Evolutionary conservation across 23 tunicate species (phyloP).

Genomic region (Aplidium turbinatum): DNA sequence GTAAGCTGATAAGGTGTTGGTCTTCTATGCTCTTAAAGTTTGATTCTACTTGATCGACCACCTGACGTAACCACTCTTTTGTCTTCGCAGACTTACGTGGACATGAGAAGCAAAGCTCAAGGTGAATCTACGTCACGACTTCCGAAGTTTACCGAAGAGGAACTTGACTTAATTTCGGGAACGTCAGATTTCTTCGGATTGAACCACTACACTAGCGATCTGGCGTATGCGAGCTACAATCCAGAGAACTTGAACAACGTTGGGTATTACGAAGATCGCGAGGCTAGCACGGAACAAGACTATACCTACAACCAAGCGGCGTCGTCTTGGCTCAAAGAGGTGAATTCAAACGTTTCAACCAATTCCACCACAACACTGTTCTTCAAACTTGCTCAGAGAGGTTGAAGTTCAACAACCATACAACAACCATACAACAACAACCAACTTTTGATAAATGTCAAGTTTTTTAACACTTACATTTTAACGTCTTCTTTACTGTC

Average conservation of each 20-base stretch:
- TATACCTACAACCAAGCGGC: constrained; percentile 85
- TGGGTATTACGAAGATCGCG: constrained; percentile 64
- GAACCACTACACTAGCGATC: constrained; percentile 82
- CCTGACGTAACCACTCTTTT: no score
- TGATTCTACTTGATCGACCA: no score
- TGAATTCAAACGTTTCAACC: no score
- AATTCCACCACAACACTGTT: no score
- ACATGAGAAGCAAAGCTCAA: constrained; percentile 58
- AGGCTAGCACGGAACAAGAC: constrained; percentile 57
- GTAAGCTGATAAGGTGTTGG: no score
- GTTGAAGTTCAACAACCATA: no score
- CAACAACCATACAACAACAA: no score
- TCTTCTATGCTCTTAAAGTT: no score
- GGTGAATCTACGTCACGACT: constrained; percentile 65
- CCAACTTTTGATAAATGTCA: no score
- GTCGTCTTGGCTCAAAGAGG: constrained; percentile 82
- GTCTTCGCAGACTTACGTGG: constrained; percentile 53
- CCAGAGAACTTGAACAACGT: constrained; percentile 21
- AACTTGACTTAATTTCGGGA: constrained; percentile 46
- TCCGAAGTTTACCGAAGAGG: constrained; percentile 70
- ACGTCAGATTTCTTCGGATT: constrained; percentile 92
- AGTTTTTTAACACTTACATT: no score
- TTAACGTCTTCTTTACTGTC: no score
- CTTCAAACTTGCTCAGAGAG: no score
- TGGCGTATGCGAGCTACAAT: constrained; percentile 54